phyloP scores from a whole-genome alignment of 2,113 vertebrate species.

The Catagonus wagneri region DNA sequence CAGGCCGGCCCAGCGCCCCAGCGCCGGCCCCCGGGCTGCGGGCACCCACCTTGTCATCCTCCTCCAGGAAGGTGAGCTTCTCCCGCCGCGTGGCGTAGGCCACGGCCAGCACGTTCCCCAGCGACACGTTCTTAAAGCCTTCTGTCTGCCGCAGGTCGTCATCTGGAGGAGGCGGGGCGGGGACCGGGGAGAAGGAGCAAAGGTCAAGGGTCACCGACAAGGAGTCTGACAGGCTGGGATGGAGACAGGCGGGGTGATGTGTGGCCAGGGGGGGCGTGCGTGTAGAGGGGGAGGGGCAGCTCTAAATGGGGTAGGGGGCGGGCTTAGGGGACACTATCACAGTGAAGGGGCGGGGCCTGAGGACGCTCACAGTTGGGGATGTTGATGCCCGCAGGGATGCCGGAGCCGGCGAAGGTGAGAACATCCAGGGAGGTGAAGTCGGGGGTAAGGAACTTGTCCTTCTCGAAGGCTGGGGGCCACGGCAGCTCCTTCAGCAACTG shows the following conservation, averaged over 20 bases:
- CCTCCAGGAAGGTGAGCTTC: conserved; percentile 93
- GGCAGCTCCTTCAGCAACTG: conserved; percentile 92
- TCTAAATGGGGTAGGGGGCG: neutral
- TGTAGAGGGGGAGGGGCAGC: neutral
- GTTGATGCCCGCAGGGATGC: conserved; percentile 96
- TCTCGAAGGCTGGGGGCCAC: conserved; percentile 94
- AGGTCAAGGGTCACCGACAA: neutral
- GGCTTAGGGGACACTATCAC: accelerated
- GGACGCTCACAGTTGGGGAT: conserved; percentile 94
- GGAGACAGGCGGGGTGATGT: accelerated
- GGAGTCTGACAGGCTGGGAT: neutral
- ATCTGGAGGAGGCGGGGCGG: conserved; percentile 82
- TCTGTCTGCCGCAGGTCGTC: conserved; percentile 95
- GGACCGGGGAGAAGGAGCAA: neutral
- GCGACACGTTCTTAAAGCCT: conserved; percentile 95
- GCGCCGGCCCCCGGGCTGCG: accelerated
- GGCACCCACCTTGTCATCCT: conserved; percentile 91
- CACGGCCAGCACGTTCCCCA: conserved; percentile 94
- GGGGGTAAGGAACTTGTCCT: conserved; percentile 94
- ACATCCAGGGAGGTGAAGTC: conserved; percentile 97
- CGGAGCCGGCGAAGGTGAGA: conserved; percentile 94
- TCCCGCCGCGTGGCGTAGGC: conserved; percentile 92
- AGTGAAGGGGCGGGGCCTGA: accelerated
- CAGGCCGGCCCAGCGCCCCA: neutral
- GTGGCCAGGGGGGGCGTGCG: too few relatives aligned